Evolutionary conservation across 2,888 invertebrate genomes (phyloP).

Genomic region (Andricus curvator): DNA sequence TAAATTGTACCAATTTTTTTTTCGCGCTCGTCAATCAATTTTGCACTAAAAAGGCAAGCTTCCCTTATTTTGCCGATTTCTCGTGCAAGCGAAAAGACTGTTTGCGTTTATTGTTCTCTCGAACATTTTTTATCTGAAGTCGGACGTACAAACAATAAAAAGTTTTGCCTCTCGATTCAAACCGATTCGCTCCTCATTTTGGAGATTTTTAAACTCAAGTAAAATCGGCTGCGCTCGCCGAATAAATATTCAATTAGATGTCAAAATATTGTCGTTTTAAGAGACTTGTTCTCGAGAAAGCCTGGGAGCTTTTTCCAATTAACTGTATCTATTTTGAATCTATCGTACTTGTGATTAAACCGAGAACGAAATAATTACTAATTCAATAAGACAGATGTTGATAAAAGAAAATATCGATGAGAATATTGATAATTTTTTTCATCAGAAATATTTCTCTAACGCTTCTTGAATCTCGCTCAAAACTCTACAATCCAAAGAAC

Average conservation of each 20-base stretch:
- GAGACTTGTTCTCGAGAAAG: neutral
- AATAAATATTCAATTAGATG: neutral
- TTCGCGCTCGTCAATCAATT: constrained; percentile 35
- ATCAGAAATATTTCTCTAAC: neutral
- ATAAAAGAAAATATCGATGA: constrained; percentile 1
- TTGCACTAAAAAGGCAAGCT: constrained; percentile 36
- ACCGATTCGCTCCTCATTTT: neutral
- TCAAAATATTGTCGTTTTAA: neutral
- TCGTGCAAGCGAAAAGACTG: constrained; percentile 27
- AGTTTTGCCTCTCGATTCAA: neutral
- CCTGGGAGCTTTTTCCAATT: constrained; percentile 1
- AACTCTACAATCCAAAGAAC: constrained; percentile 6
- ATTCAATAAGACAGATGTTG: neutral
- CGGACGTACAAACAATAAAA: constrained; percentile 23
- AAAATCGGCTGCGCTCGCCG: constrained; percentile 1
- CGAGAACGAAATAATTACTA: neutral
- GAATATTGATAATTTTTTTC: constrained; percentile 18
- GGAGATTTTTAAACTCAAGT: constrained; percentile 12
- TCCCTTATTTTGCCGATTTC: constrained; percentile 20
- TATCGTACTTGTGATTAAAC: neutral
- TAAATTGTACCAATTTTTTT: constrained; percentile 1
- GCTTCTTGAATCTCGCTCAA: constrained; percentile 38
- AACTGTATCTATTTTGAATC: neutral
- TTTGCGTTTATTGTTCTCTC: constrained; percentile 1
- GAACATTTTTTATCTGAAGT: constrained; percentile 24